These are phyloP conservation scores for Temnothorax rugatulus DNA, from an alignment of 2,888 invertebrate species.

Conservation along the genomic window DNA sequence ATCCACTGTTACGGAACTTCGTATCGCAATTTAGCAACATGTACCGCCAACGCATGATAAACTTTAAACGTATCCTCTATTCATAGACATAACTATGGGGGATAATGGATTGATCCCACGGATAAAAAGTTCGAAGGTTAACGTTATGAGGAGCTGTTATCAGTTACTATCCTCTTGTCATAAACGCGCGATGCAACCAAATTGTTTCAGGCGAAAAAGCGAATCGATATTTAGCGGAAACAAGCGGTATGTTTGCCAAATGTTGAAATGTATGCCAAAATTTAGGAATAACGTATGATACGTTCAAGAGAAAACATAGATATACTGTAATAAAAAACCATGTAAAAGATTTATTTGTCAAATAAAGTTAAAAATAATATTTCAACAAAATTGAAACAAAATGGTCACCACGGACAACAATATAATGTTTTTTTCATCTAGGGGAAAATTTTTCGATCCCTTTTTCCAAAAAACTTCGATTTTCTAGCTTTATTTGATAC, in stretches of 20 bases:
- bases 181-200: background rate
- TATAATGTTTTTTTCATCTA: background rate
- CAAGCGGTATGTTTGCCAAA: background rate
- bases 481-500: constrained; percentile 4
- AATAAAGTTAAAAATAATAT: background rate
- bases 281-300: background rate
- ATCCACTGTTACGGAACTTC: constrained; percentile 19
- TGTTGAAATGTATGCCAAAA: background rate
- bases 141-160: background rate
- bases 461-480: background rate
- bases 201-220: background rate
- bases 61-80: constrained; percentile 23
- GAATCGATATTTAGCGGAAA: background rate
- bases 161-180: background rate
- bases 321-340: background rate
- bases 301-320: background rate
- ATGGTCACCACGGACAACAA: background rate
- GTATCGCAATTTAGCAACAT: background rate
- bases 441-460: background rate
- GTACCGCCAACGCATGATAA: background rate
- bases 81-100: background rate
- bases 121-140: constrained; percentile 27
- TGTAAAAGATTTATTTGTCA: background rate
- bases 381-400: background rate
- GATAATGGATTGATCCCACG: background rate